Conservation (phyloP, 2,888 invertebrate genomes). For the Yponomeuta cagnagella region DNA sequence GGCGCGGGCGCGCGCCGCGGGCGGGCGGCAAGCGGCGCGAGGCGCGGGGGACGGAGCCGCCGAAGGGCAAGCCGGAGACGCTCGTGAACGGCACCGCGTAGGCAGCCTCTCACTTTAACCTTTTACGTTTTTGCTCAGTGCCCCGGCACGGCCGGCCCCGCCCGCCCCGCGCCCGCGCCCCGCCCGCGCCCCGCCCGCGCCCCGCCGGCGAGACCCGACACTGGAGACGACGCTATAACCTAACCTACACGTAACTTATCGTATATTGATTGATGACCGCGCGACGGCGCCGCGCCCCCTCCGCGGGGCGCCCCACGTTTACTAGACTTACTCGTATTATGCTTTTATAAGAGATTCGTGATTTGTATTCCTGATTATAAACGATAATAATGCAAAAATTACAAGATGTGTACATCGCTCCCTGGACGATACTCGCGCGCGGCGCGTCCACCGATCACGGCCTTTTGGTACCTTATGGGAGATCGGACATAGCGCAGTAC, state of each 20-base stretch:
- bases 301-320: constrained; percentile 23
- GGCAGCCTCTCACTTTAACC: constrained; percentile 20
- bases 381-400: constrained; percentile 60
- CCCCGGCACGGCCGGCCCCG: background rate
- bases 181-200: constrained; percentile 16
- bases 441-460: constrained; percentile 32
- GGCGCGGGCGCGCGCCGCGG: constrained; percentile 25
- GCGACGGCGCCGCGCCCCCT: constrained; percentile 17
- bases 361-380: constrained; percentile 72
- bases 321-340: constrained; percentile 66
- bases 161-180: background rate
- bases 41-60: constrained; percentile 23
- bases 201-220: constrained; percentile 17
- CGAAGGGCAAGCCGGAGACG: constrained; percentile 76
- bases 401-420: constrained; percentile 62
- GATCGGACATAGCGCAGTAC: constrained; percentile 49
- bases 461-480: constrained; percentile 52
- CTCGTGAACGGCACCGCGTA: constrained; percentile 81
- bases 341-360: constrained; percentile 73
- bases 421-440: constrained; percentile 53
- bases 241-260: constrained; percentile 14
- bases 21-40: constrained; percentile 43
- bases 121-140: constrained; percentile 13
- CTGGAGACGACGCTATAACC: constrained; percentile 12
- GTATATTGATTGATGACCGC: constrained; percentile 8